These are phyloP conservation scores for Paralichthys olivaceus DNA, from an alignment of 2,113 vertebrate species.

Conservation along the genomic window DNA sequence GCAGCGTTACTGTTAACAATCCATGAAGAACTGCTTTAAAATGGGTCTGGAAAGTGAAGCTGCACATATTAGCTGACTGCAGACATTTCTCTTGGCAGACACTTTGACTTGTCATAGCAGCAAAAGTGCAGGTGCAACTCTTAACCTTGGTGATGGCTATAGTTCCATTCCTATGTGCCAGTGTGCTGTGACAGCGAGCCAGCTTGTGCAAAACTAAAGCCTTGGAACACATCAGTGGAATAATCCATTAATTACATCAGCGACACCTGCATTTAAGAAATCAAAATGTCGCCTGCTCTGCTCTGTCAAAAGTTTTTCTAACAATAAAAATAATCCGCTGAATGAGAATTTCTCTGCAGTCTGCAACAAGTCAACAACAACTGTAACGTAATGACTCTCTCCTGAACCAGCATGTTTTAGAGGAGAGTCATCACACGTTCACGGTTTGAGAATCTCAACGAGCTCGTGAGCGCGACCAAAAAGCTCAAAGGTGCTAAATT, in stretches of 20 bases:
- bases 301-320: neutral
- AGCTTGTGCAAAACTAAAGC: neutral
- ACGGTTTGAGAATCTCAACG: neutral
- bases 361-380: neutral
- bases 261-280: constrained; percentile 9
- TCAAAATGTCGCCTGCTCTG: neutral
- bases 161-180: constrained; percentile 30
- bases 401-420: neutral
- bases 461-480: neutral
- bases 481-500: constrained; percentile 6
- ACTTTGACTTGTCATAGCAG: constrained; percentile 27
- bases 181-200: neutral
- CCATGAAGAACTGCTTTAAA: neutral
- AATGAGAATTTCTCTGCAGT: neutral
- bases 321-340: neutral
- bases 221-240: constrained; percentile 1
- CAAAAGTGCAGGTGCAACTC: constrained; percentile 53
- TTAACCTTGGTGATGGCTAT: constrained; percentile 4
- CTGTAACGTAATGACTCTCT: neutral
- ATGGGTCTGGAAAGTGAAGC: neutral
- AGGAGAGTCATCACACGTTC: neutral
- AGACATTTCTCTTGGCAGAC: constrained; percentile 34
- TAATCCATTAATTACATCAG: constrained; percentile 8
- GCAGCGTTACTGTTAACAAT: constrained; percentile 15
- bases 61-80: neutral